A percentile compares a stretch with the other conserved stretches of the same genome.
Evolutionary conservation across 2,113 vertebrate species (phyloP).

Genomic region (Eulemur rufifrons): DNA sequence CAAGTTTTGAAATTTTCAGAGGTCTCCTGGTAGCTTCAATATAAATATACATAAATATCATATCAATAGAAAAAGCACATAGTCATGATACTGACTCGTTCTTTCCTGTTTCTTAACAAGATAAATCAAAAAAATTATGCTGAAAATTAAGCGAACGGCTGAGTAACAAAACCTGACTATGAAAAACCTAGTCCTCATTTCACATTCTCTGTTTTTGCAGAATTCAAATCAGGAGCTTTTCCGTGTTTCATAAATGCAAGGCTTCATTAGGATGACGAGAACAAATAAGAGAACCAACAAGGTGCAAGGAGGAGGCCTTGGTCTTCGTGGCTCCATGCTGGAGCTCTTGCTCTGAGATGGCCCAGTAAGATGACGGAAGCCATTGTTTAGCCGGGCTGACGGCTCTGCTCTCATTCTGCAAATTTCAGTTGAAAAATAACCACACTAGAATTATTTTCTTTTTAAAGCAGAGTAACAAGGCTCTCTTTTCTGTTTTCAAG

Average conservation of each 20-base stretch:
- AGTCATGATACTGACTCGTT: not conserved
- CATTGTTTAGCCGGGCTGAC: not conserved
- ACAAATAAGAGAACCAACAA: not conserved
- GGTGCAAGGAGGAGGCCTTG: not conserved
- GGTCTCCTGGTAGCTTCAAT: not conserved
- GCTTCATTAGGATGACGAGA: not conserved
- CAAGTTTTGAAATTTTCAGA: not conserved
- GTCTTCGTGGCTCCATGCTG: not conserved
- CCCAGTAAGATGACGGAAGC: constrained; percentile 1
- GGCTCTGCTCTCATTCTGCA: not conserved
- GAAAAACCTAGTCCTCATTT: not conserved
- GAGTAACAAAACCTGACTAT: not conserved
- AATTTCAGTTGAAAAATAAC: constrained; percentile 43
- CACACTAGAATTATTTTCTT: constrained; percentile 8
- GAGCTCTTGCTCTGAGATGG: not conserved
- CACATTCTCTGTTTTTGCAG: not conserved
- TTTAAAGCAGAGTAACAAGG: constrained; percentile 54
- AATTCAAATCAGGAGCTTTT: not conserved
- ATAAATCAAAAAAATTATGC: not conserved
- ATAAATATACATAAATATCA: not conserved
- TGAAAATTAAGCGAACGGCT: not conserved
- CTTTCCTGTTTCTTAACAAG: not conserved
- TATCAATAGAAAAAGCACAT: not conserved
- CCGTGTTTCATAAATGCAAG: not conserved
- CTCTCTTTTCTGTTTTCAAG: constrained; percentile 25